These are phyloP conservation scores for Gallinago paraguaiae DNA, from an alignment of 2,113 vertebrate genomes.

Conservation along the genomic window DNA sequence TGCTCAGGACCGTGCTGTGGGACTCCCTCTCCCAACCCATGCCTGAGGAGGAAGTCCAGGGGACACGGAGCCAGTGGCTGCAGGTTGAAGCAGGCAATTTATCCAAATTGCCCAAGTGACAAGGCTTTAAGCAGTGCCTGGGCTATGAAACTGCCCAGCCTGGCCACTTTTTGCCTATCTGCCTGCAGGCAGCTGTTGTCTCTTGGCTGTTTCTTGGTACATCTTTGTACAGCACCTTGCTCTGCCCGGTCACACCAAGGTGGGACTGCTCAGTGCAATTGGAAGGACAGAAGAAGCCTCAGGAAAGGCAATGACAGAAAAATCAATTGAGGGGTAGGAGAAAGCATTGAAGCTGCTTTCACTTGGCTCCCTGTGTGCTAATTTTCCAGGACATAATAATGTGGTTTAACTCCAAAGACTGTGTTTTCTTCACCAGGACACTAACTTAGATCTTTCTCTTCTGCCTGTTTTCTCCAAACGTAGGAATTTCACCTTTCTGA, in stretches of 20 bases:
- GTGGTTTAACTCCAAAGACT: background rate
- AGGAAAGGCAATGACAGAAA: background rate
- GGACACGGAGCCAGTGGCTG: background rate
- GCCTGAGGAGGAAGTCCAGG: background rate
- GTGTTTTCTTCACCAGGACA: background rate
- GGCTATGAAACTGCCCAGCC: background rate
- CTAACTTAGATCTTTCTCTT: background rate
- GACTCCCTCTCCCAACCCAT: background rate
- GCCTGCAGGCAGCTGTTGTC: background rate
- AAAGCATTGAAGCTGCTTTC: background rate
- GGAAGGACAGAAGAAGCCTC: background rate
- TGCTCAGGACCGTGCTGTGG: background rate
- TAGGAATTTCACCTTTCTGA: background rate
- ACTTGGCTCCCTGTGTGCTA: background rate
- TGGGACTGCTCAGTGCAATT: background rate
- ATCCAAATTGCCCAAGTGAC: rapidly evolving
- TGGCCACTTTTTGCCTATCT: background rate
- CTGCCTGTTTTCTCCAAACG: background rate
- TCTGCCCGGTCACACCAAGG: rapidly evolving
- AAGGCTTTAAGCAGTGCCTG: background rate
- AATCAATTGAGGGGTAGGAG: background rate
- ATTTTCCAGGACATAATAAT: background rate
- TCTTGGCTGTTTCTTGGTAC: background rate
- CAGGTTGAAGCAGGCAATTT: background rate
- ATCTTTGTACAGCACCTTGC: background rate